phyloP scores from a whole-genome alignment of 2,113 vertebrate genomes.

The Peromyscus maniculatus region DNA sequence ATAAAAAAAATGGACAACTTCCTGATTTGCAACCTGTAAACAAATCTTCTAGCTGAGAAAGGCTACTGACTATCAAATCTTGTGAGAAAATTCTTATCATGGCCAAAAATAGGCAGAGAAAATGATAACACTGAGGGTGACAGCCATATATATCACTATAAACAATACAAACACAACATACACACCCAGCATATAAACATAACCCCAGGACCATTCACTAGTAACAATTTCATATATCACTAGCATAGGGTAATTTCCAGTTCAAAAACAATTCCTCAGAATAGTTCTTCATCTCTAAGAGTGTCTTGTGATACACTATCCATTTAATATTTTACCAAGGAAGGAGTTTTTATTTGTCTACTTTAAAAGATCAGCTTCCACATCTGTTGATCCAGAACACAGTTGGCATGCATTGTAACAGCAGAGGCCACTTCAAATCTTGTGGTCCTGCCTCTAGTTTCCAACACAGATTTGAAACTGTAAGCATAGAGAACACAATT shows the following conservation, averaged over 20 bases:
- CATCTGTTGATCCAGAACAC: not conserved
- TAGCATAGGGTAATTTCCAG: not conserved
- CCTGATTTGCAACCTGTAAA: not conserved
- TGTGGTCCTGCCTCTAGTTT: not conserved
- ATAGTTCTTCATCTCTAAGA: not conserved
- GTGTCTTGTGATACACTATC: not conserved
- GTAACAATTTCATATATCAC: not conserved
- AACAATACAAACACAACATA: not conserved
- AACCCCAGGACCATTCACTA: not conserved
- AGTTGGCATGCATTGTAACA: not conserved
- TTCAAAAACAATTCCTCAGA: not conserved
- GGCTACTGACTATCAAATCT: not conserved
- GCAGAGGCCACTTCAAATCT: not conserved
- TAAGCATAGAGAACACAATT: not conserved
- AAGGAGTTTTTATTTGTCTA: not conserved
- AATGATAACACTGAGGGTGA: not conserved
- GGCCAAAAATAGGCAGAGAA: not conserved
- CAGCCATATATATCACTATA: not conserved
- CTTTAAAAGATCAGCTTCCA: not conserved
- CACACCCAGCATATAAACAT: not conserved
- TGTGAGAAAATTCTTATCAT: conserved; percentile 29
- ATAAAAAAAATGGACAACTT: not conserved
- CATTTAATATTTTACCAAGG: not conserved
- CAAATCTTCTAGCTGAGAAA: conserved; percentile 44
- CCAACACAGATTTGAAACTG: not conserved